These are phyloP conservation scores for Polydrusus cervinus DNA, from an alignment of 2,888 invertebrate genomes.

Conservation along the genomic window DNA sequence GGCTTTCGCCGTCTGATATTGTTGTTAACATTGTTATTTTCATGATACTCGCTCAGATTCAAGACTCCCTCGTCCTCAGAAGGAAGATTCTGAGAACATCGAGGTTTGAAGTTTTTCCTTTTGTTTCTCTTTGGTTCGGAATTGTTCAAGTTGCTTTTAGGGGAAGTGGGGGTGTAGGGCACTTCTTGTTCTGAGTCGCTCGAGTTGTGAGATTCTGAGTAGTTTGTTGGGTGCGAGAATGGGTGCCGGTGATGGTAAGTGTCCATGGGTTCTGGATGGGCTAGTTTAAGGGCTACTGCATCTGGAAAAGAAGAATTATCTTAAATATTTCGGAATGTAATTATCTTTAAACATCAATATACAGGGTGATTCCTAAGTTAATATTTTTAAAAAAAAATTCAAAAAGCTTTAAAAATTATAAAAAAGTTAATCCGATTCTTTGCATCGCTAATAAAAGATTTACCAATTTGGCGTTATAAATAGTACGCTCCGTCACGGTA, in stretches of 20 bases:
- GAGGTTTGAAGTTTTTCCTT: slow-evolving; percentile 85
- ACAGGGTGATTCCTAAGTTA: too few relatives aligned
- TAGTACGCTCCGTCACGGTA: too few relatives aligned
- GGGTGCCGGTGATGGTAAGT: slow-evolving; percentile 64
- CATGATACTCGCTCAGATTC: slow-evolving; percentile 60
- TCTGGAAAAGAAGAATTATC: slow-evolving; percentile 60
- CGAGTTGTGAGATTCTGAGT: slow-evolving; percentile 69
- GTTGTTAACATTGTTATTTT: slow-evolving; percentile 68
- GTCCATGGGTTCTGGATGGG: slow-evolving; percentile 63
- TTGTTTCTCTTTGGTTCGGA: slow-evolving; percentile 81
- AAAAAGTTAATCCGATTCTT: too few relatives aligned
- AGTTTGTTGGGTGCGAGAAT: slow-evolving; percentile 44
- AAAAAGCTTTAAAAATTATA: too few relatives aligned
- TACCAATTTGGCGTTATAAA: too few relatives aligned
- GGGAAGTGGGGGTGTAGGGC: slow-evolving; percentile 58
- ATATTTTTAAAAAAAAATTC: too few relatives aligned
- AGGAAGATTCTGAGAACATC: slow-evolving; percentile 74
- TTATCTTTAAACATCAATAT: too few relatives aligned
- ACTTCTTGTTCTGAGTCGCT: slow-evolving; percentile 73
- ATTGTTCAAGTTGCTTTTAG: slow-evolving; percentile 65
- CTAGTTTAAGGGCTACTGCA: slow-evolving; percentile 68
- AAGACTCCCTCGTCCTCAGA: slow-evolving; percentile 58
- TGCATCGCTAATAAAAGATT: too few relatives aligned
- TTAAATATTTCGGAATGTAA: neutral
- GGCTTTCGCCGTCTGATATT: slow-evolving; percentile 66